Conservation (phyloP, 2,888 invertebrate species). For the Tetranychus truncatus region DNA sequence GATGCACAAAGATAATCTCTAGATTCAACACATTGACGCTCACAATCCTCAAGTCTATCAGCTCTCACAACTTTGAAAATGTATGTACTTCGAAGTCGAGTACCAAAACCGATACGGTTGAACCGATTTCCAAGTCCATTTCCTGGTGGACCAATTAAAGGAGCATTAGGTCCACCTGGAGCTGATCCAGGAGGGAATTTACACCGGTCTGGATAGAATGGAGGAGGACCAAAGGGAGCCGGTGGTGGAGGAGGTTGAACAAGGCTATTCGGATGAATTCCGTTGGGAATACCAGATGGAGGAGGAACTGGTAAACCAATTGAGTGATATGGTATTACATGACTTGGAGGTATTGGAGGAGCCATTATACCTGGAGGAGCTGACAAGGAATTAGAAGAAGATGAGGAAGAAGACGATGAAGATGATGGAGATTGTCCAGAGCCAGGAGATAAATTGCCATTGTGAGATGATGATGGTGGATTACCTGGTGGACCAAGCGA, state of each 20-base stretch:
- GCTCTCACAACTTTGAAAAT: slow-evolving; percentile 26
- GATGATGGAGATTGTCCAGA: neutral
- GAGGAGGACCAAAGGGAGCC: slow-evolving; percentile 4
- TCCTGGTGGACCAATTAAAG: neutral
- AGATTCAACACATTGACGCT: slow-evolving; percentile 61
- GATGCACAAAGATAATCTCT: slow-evolving; percentile 66
- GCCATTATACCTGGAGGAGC: slow-evolving; percentile 5
- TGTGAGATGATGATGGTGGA: neutral
- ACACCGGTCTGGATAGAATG: slow-evolving; percentile 12
- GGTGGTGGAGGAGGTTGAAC: slow-evolving; percentile 14
- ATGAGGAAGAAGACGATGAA: neutral
- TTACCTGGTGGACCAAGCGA: neutral
- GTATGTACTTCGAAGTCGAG: slow-evolving; percentile 25
- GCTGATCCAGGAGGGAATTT: slow-evolving; percentile 2
- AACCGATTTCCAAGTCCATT: slow-evolving; percentile 19
- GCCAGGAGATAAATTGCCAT: neutral
- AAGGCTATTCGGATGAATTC: neutral
- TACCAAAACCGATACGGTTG: slow-evolving; percentile 26
- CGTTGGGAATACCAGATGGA: neutral
- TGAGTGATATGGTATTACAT: neutral
- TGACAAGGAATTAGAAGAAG: neutral
- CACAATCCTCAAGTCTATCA: slow-evolving; percentile 48
- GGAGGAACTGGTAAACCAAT: slow-evolving; percentile 1
- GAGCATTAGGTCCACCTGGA: neutral
- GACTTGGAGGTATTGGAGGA: slow-evolving; percentile 8